phyloP scores from a whole-genome alignment of 2,113 vertebrate species.

The Tyto alba region DNA sequence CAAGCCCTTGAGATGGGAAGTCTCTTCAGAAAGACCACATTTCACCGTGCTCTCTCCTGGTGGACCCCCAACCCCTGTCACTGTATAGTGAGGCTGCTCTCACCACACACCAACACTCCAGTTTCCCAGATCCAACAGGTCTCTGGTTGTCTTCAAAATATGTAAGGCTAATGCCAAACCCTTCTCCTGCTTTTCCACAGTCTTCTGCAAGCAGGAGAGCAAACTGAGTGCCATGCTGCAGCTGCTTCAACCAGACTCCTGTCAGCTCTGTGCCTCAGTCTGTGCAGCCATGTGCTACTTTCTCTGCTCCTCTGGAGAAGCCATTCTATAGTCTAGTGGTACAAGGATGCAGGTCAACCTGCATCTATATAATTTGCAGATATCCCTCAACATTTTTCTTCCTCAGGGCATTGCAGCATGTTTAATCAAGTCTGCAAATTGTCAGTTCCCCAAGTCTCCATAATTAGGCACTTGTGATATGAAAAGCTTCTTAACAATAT shows the following conservation, averaged over 20 bases:
- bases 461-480: slow-evolving; percentile 39
- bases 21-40: not conserved
- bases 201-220: not conserved
- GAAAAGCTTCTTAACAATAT: slow-evolving; percentile 35
- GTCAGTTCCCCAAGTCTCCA: not conserved
- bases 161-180: not conserved
- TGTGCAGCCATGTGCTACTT: not conserved
- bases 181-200: not conserved
- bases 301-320: not conserved
- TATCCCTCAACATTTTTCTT: not conserved
- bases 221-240: not conserved
- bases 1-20: not conserved
- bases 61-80: not conserved
- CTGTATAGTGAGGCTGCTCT: rapidly evolving
- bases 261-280: not conserved
- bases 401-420: not conserved
- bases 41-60: not conserved
- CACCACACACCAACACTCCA: not conserved
- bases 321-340: not conserved
- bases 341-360: not conserved
- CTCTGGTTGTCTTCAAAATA: not conserved
- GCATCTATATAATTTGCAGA: not conserved
- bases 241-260: not conserved
- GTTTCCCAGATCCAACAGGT: not conserved
- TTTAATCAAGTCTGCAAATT: slow-evolving; percentile 10